Conservation (phyloP, 2,113 vertebrate genomes). For the Peromyscus californicus region DNA sequence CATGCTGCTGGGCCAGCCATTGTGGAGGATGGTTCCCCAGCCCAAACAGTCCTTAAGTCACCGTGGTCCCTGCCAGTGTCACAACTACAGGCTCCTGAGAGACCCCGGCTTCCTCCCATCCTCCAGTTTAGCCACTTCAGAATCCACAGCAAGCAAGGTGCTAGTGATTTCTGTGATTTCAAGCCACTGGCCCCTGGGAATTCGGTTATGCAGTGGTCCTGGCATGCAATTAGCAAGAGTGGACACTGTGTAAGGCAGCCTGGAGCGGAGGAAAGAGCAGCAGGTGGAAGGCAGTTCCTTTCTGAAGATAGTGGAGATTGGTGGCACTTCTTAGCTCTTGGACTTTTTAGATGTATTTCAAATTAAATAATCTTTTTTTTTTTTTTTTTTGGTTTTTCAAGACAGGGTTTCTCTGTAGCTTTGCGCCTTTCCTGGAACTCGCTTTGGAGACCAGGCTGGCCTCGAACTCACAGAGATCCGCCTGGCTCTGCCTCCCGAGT, state of each 20-base stretch:
- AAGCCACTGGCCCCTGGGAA: neutral
- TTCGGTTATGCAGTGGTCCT: neutral
- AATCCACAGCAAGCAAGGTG: neutral
- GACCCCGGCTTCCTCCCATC: no score
- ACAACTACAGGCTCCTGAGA: neutral
- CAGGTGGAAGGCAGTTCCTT: neutral
- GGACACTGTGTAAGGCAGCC: neutral
- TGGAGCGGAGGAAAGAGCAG: neutral
- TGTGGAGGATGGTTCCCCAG: neutral
- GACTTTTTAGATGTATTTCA: neutral
- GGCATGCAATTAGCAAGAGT: neutral
- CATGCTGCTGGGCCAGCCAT: neutral
- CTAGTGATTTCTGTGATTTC: neutral
- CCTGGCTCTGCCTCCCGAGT: no score
- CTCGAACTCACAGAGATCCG: no score
- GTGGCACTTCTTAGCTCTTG: neutral
- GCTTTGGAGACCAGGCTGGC: no score
- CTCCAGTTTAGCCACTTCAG: neutral
- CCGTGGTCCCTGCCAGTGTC: neutral
- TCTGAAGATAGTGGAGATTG: neutral
- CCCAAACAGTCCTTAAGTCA: neutral
- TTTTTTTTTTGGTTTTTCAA: no score
- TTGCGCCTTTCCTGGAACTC: no score
- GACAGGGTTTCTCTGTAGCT: no score
- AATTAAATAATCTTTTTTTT: neutral